Evolutionary conservation across 2,888 invertebrate genomes (phyloP).

Genomic region (Leptodirus hochenwartii): DNA sequence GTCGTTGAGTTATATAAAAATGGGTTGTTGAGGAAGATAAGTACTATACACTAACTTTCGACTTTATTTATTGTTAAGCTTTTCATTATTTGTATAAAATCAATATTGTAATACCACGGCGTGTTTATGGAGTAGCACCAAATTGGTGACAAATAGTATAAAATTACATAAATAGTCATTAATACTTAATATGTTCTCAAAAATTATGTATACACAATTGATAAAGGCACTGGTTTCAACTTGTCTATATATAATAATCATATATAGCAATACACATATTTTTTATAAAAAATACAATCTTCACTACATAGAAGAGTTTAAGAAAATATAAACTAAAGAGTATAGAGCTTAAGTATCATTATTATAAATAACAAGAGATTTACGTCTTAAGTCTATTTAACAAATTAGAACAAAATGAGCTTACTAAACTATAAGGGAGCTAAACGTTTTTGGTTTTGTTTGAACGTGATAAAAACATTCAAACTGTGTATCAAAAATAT

Average conservation of each 20-base stretch:
- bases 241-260: slow-evolving; percentile 7
- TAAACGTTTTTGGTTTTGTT: neutral
- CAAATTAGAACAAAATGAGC: slow-evolving; percentile 6
- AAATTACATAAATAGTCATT: neutral
- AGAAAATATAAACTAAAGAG: slow-evolving; percentile 5
- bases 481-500: no score
- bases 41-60: no score
- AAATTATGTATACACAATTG: slow-evolving; percentile 9
- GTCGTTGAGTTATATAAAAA: no score
- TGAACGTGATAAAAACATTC: no score
- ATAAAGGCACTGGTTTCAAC: slow-evolving; percentile 7
- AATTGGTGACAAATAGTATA: slow-evolving; percentile 2
- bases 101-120: no score
- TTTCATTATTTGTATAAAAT: no score
- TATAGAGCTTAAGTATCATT: slow-evolving; percentile 8
- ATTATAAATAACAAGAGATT: slow-evolving; percentile 3
- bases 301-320: slow-evolving; percentile 4
- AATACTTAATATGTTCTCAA: slow-evolving; percentile 8
- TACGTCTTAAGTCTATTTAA: neutral
- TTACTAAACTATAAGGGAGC: slow-evolving; percentile 1
- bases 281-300: slow-evolving; percentile 8
- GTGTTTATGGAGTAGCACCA: no score
- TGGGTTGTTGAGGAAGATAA: no score
- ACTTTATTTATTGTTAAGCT: no score
- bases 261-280: slow-evolving; percentile 6